Conservation (phyloP, 2,797 vertebrate genomes). For the Parotocinclus haroldoi region DNA sequence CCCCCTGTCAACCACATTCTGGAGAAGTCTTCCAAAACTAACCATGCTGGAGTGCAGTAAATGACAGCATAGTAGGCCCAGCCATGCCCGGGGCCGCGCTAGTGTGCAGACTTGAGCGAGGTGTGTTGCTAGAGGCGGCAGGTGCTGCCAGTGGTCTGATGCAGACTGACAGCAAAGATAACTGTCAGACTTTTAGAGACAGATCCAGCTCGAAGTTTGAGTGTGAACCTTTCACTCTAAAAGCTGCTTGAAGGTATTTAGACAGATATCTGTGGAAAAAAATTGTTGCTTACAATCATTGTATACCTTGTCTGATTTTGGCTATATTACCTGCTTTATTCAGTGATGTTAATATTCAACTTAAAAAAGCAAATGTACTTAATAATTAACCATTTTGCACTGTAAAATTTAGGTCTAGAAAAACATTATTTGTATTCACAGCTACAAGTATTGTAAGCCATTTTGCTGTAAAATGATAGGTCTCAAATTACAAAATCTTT, state of each 20-base stretch:
- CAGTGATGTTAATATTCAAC: too few species aligned
- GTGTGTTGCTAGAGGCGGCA: conserved; percentile 63
- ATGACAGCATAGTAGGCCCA: conserved; percentile 47
- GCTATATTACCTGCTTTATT: too few species aligned
- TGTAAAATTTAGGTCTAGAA: too few species aligned
- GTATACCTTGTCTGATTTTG: conserved; percentile 24
- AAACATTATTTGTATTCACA: too few species aligned
- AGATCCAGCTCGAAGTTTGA: conserved; percentile 61
- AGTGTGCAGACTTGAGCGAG: conserved; percentile 66
- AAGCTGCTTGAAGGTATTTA: conserved; percentile 48
- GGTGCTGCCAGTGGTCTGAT: conserved; percentile 68
- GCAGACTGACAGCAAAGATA: conserved; percentile 66
- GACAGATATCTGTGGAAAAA: conserved; percentile 36
- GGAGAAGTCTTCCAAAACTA: conserved; percentile 51
- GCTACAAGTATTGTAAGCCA: too few species aligned
- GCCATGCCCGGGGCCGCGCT: conserved; percentile 60
- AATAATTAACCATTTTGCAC: too few species aligned
- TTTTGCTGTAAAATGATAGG: too few species aligned
- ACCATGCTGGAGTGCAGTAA: conserved; percentile 43
- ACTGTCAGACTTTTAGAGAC: conserved; percentile 62
- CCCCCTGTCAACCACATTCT: conserved; percentile 40
- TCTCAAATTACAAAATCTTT: too few species aligned
- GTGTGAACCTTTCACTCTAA: conserved; percentile 58
- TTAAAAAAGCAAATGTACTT: too few species aligned
- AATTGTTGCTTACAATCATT: conserved; percentile 29